Percentiles rank a stretch among this genome's conserved stretches.
These are phyloP conservation scores for Simalia tracyae DNA, from an alignment of 2,797 vertebrate species.

Conservation along the genomic window DNA sequence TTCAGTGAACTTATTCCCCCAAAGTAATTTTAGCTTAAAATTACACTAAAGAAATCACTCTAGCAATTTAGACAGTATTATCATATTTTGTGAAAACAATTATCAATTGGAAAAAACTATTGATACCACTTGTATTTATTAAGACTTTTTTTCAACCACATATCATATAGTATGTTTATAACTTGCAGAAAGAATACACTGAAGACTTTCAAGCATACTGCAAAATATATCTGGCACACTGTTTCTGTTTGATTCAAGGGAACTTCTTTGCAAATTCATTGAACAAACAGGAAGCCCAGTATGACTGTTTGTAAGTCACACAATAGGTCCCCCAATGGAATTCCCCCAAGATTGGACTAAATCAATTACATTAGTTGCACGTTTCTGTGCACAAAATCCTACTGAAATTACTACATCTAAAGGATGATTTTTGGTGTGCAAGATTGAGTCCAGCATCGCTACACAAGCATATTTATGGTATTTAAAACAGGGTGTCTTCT, in stretches of 20 bases:
- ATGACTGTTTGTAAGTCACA: not conserved
- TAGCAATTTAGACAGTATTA: not conserved
- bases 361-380: conserved; percentile 4
- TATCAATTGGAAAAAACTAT: not conserved
- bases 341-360: not conserved
- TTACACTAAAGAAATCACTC: not conserved
- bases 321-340: not conserved
- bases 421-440: not conserved
- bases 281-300: not conserved
- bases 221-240: not conserved
- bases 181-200: not conserved
- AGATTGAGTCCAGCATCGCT: not conserved
- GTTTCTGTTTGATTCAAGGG: not conserved
- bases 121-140: conserved; percentile 2
- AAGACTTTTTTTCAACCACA: not conserved
- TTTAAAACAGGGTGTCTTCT: conserved; percentile 35
- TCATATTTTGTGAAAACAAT: not conserved
- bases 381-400: not conserved
- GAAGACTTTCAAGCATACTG: not conserved
- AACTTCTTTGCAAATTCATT: not conserved
- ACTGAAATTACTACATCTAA: not conserved
- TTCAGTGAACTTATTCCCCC: not conserved
- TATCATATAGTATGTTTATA: not conserved
- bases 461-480: conserved; percentile 5
- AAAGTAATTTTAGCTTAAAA: not conserved